Percentiles rank a stretch among this genome's conserved stretches.
These are phyloP conservation scores for Drosophila longiperda DNA, from an alignment of 2,888 invertebrate genomes.

Conservation along the genomic window DNA sequence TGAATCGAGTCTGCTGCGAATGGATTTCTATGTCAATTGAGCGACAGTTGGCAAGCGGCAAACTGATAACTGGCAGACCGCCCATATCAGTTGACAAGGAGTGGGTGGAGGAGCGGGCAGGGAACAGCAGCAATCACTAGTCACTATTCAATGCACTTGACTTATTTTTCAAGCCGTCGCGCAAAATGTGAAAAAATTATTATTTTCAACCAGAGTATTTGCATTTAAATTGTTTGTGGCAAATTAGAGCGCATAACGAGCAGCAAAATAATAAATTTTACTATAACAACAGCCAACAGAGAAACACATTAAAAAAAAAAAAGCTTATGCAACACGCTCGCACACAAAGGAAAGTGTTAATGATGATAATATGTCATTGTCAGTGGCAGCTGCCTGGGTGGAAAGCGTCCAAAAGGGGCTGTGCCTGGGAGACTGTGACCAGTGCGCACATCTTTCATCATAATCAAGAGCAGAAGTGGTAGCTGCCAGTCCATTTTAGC, in stretches of 20 bases:
- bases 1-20: conserved; percentile 42
- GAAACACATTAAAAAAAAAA: conserved; percentile 24
- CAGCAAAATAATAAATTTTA: conserved; percentile 11
- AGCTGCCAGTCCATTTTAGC: conserved; percentile 1
- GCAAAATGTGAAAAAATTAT: conserved; percentile 51
- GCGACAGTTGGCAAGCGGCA: conserved; percentile 22
- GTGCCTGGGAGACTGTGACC: conserved; percentile 25
- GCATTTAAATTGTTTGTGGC: conserved; percentile 61
- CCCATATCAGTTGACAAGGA: neutral
- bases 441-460: conserved; percentile 62
- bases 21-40: conserved; percentile 72
- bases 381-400: conserved; percentile 61
- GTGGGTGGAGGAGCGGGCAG: neutral
- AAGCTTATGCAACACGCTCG: conserved; percentile 24
- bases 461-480: conserved; percentile 45
- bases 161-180: conserved; percentile 53
- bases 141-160: conserved; percentile 70
- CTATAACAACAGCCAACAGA: neutral
- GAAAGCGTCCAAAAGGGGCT: neutral
- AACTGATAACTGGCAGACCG: conserved; percentile 11
- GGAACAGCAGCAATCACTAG: conserved; percentile 18
- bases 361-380: conserved; percentile 78
- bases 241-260: conserved; percentile 34
- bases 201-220: conserved; percentile 61
- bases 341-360: conserved; percentile 68